Percentiles rank a stretch among this genome's conserved stretches.
Conservation (phyloP, 2,113 vertebrate genomes). For the Petrocephalus microphthalmus region DNA sequence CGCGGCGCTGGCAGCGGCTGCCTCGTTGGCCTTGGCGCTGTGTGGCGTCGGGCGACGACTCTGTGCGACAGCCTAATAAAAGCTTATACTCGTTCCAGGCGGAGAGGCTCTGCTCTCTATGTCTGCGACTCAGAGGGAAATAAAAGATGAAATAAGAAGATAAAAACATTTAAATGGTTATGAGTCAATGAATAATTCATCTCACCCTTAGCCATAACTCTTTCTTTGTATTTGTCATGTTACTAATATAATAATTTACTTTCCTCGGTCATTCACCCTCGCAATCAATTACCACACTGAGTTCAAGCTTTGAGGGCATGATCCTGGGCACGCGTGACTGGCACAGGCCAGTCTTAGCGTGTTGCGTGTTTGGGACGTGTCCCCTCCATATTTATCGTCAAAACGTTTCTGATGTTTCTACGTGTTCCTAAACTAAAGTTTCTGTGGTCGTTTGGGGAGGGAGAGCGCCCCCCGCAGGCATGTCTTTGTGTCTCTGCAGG, state of each 20-base stretch:
- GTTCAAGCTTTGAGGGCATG: background rate
- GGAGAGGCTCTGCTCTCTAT: background rate
- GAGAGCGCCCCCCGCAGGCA: no score
- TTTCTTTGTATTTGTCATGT: background rate
- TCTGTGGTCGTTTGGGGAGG: background rate
- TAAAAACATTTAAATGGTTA: constrained; percentile 1
- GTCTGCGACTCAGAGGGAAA: background rate
- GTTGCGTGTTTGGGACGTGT: background rate
- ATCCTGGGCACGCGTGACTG: background rate
- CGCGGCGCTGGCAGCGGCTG: background rate
- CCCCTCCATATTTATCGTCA: background rate
- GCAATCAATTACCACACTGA: background rate
- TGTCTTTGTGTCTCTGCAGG: background rate
- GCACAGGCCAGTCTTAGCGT: background rate
- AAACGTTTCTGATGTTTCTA: no score
- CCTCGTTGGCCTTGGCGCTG: background rate
- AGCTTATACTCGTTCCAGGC: background rate
- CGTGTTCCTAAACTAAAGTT: background rate
- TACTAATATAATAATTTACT: constrained; percentile 14
- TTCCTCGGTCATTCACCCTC: constrained; percentile 13
- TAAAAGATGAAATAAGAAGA: background rate
- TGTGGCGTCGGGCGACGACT: background rate
- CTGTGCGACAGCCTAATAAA: constrained; percentile 6
- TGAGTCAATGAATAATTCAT: constrained; percentile 13
- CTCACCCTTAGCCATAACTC: background rate